Evolutionary conservation across 2,888 invertebrate species (phyloP), one percentile per base, ranked within the genome.

Genomic region (Chydorus sphaericus): DNA sequence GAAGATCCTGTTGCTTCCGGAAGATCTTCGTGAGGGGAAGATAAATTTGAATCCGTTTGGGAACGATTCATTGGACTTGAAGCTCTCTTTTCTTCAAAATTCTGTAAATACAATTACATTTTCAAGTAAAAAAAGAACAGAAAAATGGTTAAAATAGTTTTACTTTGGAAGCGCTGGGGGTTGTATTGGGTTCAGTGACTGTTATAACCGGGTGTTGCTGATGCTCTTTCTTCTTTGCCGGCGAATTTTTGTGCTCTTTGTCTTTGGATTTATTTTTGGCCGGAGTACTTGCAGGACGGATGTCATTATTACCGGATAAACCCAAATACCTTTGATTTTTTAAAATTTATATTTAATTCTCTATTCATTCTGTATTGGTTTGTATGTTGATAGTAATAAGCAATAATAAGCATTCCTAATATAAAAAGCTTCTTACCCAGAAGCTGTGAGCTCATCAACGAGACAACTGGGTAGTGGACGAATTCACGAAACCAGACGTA

Each of bases 21-120:
- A 58, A 86, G 78, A 66, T 92, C 92, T 61, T 89, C 87, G 2
- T 83, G 81, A 0, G 83, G 79, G 66, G 91, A 91, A 5, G 86
- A 85, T 55, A 92, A 91, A 66, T 91, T 89, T 0, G 91, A 89
- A 67, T 93, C 92, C 0, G 92, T 92, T 66, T 89, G 88, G 0
- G 91, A 92, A 52, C 92, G 77, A 1, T 83, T 80, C 58, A 89
- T 26, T 11, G 31, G 55, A 20, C 39, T 48, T 16, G 55, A 36
- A n/a, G 37, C 36, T 23, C 44, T 44, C 2, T 23, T 23, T 3
- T 44, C 44, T 26, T 5, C 44, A 10, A 26, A n/a, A n/a, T n/a
- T n/a, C n/a, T n/a, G n/a, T n/a, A n/a, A n/a, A n/a, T n/a, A n/a
- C n/a, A n/a, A n/a, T n/a, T n/a, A n/a, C n/a, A n/a, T n/a, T n/a